Evolutionary conservation across 1,140 invertebrate genomes (phyloP).

Genomic region (Nasonia vitripennis): DNA sequence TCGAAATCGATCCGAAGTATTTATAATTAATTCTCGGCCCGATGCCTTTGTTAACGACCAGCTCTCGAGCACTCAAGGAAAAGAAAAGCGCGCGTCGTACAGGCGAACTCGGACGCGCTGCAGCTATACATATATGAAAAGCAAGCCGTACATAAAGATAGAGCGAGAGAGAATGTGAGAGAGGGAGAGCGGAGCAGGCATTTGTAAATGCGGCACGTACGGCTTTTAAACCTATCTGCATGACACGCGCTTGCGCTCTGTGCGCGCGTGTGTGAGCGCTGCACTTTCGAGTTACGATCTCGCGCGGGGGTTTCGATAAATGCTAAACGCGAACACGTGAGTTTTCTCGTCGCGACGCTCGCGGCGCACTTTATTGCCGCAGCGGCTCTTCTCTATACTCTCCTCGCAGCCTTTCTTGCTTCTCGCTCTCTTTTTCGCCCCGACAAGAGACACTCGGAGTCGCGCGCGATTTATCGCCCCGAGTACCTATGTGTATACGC

Average conservation of each 20-base stretch:
- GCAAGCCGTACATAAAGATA: conserved; percentile 19
- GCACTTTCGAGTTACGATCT: conserved; percentile 73
- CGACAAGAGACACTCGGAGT: conserved; percentile 34
- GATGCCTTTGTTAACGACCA: too few relatives aligned
- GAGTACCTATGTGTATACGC: background rate
- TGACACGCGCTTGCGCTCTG: conserved; percentile 68
- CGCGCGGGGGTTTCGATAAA: conserved; percentile 72
- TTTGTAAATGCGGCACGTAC: conserved; percentile 74
- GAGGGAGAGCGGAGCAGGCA: conserved; percentile 53
- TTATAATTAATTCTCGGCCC: too few relatives aligned
- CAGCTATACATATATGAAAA: conserved; percentile 6
- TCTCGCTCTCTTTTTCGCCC: conserved; percentile 29
- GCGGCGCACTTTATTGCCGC: conserved; percentile 66
- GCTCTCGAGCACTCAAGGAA: too few relatives aligned
- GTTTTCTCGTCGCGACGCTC: conserved; percentile 68
- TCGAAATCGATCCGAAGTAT: too few relatives aligned
- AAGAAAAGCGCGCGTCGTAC: background rate
- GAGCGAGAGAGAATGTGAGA: conserved; percentile 13
- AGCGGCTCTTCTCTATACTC: conserved; percentile 27
- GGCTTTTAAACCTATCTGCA: conserved; percentile 74
- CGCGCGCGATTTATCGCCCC: conserved; percentile 25
- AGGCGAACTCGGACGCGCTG: background rate
- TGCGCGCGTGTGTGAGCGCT: too few relatives aligned
- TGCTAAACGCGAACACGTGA: conserved; percentile 74
- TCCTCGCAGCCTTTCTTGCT: conserved; percentile 44